A percentile compares a stretch with the other conserved stretches of the same genome.
These are phyloP conservation scores for Synanthedon tipuliformis DNA, from an alignment of 2,888 invertebrate genomes.

Conservation along the genomic window DNA sequence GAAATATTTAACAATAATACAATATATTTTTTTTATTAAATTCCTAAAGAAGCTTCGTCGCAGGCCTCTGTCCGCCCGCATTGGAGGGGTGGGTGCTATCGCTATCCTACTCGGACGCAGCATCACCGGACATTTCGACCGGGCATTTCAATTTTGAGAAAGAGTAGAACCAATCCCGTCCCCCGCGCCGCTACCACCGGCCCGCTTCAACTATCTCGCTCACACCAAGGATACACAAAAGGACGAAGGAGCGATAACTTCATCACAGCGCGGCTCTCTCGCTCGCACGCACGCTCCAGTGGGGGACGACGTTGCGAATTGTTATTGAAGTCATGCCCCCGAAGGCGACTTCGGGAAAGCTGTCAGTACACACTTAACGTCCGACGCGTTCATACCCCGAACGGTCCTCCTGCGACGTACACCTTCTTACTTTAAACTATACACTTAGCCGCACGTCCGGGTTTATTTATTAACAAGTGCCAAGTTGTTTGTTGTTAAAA, in stretches of 20 bases:
- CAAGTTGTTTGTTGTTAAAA: conserved; percentile 29
- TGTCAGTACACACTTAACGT: conserved; percentile 68
- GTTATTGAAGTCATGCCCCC: conserved; percentile 72
- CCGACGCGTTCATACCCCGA: conserved; percentile 62
- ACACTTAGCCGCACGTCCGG: conserved; percentile 25
- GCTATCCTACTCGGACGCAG: conserved; percentile 69
- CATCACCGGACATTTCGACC: conserved; percentile 72
- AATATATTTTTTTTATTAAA: too few species aligned
- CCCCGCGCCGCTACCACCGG: conserved; percentile 35
- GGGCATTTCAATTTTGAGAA: conserved; percentile 73
- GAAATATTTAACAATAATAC: too few species aligned
- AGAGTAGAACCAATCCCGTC: conserved; percentile 64
- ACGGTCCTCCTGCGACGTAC: conserved; percentile 40
- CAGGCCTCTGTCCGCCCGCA: conserved; percentile 63
- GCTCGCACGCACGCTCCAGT: conserved; percentile 62
- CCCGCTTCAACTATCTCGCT: conserved; percentile 48
- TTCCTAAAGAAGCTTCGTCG: conserved; percentile 38
- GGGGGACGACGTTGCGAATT: conserved; percentile 71
- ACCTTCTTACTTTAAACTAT: conserved; percentile 40
- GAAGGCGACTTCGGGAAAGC: conserved; percentile 71
- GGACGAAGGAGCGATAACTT: conserved; percentile 72
- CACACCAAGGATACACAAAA: conserved; percentile 68
- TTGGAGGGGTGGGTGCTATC: conserved; percentile 68
- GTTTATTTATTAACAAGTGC: conserved; percentile 46
- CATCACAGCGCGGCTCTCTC: conserved; percentile 62